Conservation (phyloP, 2,888 invertebrate species). For the Scaptomyza parva region DNA sequence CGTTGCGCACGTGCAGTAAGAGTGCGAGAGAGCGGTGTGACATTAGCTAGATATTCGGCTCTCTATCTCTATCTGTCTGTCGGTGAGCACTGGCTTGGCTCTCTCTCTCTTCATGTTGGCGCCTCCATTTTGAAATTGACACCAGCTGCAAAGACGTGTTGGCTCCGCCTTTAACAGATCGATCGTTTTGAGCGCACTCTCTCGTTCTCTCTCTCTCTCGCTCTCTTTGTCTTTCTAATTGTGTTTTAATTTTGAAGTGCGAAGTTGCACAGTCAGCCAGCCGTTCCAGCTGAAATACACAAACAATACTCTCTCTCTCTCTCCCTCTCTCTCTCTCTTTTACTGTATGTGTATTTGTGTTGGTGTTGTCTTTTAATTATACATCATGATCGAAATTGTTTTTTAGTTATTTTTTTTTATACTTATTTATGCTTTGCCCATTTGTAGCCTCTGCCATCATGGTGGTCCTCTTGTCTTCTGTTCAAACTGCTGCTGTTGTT, state of each 20-base stretch:
- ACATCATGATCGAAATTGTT: conserved; percentile 79
- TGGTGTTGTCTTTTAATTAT: conserved; percentile 78
- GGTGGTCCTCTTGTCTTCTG: conserved; percentile 77
- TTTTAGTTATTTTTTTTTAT: conserved; percentile 62
- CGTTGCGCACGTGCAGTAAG: conserved; percentile 29
- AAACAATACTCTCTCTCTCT: conserved; percentile 36
- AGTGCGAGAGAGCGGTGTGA: conserved; percentile 26
- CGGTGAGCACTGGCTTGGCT: conserved; percentile 6
- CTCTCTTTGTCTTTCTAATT: conserved; percentile 62
- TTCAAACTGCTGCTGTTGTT: no score
- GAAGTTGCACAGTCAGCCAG: conserved; percentile 79
- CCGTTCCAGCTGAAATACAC: conserved; percentile 40
- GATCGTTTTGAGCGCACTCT: conserved; percentile 20
- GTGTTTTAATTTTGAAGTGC: conserved; percentile 80
- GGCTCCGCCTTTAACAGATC: conserved; percentile 60
- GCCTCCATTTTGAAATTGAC: conserved; percentile 84
- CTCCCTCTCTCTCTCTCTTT: neutral
- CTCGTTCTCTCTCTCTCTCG: neutral
- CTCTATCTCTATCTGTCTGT: conserved; percentile 39
- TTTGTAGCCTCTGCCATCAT: conserved; percentile 74
- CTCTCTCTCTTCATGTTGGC: conserved; percentile 62
- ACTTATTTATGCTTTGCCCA: conserved; percentile 75
- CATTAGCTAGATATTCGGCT: conserved; percentile 4
- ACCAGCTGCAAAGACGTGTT: conserved; percentile 62
- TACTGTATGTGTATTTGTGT: conserved; percentile 18